phyloP scores from a whole-genome alignment of 2,113 vertebrate genomes.

The Plestiodon gilberti region DNA sequence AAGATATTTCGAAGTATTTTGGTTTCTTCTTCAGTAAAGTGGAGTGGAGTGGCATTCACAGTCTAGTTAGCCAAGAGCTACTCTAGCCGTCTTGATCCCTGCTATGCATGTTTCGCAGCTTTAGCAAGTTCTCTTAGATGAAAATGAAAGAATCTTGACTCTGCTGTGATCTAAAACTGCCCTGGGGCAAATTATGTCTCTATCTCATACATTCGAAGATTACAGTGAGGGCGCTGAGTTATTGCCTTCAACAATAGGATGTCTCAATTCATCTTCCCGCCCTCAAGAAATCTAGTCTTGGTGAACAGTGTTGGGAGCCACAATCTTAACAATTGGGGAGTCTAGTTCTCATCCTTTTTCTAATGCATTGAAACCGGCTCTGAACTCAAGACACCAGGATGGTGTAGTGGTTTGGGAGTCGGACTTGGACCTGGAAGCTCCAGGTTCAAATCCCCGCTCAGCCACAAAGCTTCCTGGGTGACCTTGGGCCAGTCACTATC shows the following conservation, averaged over 20 bases:
- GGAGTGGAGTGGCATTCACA: neutral
- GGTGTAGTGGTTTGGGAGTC: too few species aligned
- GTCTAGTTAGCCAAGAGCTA: neutral
- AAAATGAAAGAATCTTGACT: slow-evolving; percentile 6
- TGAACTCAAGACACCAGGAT: neutral
- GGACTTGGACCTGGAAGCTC: too few species aligned
- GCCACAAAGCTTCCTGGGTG: too few species aligned
- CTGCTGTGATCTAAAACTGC: neutral
- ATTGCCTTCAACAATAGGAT: neutral
- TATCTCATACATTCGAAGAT: slow-evolving; percentile 34
- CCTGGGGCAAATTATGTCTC: slow-evolving; percentile 24
- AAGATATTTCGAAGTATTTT: neutral
- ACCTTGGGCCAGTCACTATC: too few species aligned
- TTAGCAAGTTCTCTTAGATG: slow-evolving; percentile 42
- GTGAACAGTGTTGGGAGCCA: neutral
- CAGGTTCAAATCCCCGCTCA: too few species aligned
- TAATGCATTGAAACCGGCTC: neutral
- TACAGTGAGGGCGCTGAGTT: rapidly evolving
- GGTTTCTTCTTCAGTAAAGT: rapidly evolving
- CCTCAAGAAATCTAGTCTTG: slow-evolving; percentile 6
- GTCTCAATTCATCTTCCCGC: slow-evolving; percentile 17
- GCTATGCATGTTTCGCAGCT: slow-evolving; percentile 37
- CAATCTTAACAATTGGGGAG: neutral
- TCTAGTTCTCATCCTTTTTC: neutral
- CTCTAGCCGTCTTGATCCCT: slow-evolving; percentile 9